Evolutionary conservation across 2,888 invertebrate species (phyloP), one percentile per base, ranked within the genome.

Genomic region (Troides aeacus): DNA sequence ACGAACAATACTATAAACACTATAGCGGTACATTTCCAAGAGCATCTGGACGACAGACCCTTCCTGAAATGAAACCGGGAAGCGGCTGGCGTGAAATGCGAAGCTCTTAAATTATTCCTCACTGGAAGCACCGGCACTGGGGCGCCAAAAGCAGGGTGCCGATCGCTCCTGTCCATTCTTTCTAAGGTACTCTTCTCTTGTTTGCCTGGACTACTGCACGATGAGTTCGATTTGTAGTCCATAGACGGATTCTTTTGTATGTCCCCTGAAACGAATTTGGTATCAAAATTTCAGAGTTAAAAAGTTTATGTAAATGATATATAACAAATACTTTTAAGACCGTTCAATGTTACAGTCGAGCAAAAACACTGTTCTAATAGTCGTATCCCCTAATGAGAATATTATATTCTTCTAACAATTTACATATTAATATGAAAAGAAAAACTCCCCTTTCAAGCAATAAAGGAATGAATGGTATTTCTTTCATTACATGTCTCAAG

Each of bases 21-120:
- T 84, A 98, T 96, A 74, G 98, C 97, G 77, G 97, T 95, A 90
- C 98, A 97, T 89, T 97, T 97, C 97, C 98, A 98, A 74, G 97
- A 97, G 92, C 98, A 98, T 81, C 95, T 94, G 78, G 97, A 96
- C 70, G 96, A 95, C 80, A 97, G 93, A 79, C 96, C 97, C 94
- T 97, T 97, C 85, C 96, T 95, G 90, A 97, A 97, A 90, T 97
- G 97, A 92, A 97, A 97, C 80, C 97, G 94, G 78, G 96, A 96
- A 76, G 94, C 93, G 36, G 94, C 93, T 60, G 94, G 94, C 75
- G 96, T 95, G 84, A 96, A 96, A 88, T 96, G 96, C 80, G 95
- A 95, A 75, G 96, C 94, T 77, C 95, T 93, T 74, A 95, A 90
- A 85, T 95, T 95, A 83, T 95, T 95, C 80, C 96, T 94, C 81